These are phyloP conservation scores for Chaetodon trifasciatus DNA, from an alignment of 2,797 vertebrate species.

Conservation along the genomic window DNA sequence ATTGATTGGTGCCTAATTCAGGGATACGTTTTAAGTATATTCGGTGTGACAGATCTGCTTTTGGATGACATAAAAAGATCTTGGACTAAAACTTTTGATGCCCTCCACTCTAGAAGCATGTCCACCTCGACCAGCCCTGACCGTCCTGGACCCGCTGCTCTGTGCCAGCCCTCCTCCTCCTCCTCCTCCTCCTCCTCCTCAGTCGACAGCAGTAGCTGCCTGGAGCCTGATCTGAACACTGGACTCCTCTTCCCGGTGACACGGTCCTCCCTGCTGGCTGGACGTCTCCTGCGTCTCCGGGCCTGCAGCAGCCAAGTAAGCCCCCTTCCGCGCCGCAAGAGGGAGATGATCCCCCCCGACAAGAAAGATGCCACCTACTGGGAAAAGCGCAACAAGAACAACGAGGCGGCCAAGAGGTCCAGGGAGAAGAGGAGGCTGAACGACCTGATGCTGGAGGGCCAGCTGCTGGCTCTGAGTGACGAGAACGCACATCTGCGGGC, in stretches of 20 bases:
- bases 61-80: background rate
- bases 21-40: background rate
- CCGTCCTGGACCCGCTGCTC: background rate
- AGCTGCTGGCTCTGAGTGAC: constrained; percentile 79
- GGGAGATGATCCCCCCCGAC: constrained; percentile 79
- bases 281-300: constrained; percentile 58
- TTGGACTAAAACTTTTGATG: background rate
- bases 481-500: constrained; percentile 82
- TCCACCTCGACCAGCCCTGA: constrained; percentile 42
- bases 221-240: constrained; percentile 8
- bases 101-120: constrained; percentile 45
- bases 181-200: constrained; percentile 64
- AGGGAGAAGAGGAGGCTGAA: constrained; percentile 86
- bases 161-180: constrained; percentile 53
- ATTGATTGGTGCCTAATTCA: background rate
- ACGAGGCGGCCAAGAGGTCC: constrained; percentile 91
- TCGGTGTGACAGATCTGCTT: background rate
- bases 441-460: constrained; percentile 81
- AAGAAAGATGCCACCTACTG: constrained; percentile 92
- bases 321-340: constrained; percentile 69
- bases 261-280: constrained; percentile 47
- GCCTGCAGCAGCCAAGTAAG: constrained; percentile 31
- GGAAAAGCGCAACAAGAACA: constrained; percentile 93
- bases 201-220: constrained; percentile 38
- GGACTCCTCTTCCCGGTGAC: constrained; percentile 25